phyloP scores from a whole-genome alignment of 2,888 invertebrate species.

The Napeogenes inachia region DNA sequence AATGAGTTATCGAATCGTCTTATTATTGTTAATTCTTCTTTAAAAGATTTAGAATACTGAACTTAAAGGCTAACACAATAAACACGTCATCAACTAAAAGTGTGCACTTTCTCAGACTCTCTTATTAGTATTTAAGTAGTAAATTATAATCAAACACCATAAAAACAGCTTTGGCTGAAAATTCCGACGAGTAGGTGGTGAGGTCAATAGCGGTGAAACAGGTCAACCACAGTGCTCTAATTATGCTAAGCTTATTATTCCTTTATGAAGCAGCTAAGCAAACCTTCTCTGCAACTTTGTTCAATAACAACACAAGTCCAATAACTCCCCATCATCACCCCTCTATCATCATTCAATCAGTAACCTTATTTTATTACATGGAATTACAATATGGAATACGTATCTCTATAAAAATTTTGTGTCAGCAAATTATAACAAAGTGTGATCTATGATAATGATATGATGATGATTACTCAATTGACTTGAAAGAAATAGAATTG shows the following conservation, averaged over 20 bases:
- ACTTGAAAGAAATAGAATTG: not conserved
- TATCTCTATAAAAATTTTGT: not conserved
- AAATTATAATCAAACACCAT: constrained; percentile 2
- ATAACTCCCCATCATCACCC: not conserved
- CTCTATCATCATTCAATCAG: not conserved
- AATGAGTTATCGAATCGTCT: too few species aligned
- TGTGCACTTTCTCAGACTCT: not conserved
- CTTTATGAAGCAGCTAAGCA: constrained; percentile 11
- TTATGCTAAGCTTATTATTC: constrained; percentile 18
- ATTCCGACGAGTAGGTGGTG: constrained; percentile 7
- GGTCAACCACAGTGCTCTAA: constrained; percentile 19
- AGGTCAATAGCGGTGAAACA: constrained; percentile 17
- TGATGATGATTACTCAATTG: not conserved
- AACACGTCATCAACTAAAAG: not conserved
- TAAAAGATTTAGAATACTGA: not conserved
- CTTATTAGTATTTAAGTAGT: not conserved
- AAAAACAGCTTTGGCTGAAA: constrained; percentile 6
- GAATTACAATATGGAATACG: not conserved
- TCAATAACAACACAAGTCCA: constrained; percentile 9
- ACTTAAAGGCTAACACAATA: not conserved
- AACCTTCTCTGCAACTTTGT: constrained; percentile 15
- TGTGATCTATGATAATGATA: too few species aligned
- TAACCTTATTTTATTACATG: constrained; percentile 6
- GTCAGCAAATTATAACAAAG: too few species aligned
- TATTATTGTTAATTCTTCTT: not conserved